Conservation (phyloP, 2,797 vertebrate genomes). For the Balearica regulorum region DNA sequence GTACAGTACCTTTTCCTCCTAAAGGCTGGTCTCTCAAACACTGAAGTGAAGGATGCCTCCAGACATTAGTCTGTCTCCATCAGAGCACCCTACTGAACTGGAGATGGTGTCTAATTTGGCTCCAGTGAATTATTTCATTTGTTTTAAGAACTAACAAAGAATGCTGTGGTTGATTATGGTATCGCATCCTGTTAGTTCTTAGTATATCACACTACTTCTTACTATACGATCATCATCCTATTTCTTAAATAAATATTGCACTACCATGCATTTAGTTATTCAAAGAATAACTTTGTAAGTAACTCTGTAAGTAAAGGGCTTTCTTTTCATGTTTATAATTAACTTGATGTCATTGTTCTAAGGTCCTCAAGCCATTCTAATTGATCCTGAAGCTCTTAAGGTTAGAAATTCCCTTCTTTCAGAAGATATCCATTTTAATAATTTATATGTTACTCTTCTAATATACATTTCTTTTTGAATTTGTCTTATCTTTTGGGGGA, state of each 20-base stretch:
- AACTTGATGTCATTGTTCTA: neutral
- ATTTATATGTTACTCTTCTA: neutral
- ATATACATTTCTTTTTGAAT: neutral
- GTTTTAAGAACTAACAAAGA: neutral
- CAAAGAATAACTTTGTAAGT: neutral
- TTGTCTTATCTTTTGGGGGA: neutral
- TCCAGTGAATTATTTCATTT: neutral
- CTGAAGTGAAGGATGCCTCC: neutral
- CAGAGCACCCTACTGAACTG: neutral
- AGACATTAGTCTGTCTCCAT: neutral
- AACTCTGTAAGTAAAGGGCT: neutral
- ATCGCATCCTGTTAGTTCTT: neutral
- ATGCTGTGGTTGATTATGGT: neutral
- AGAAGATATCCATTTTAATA: neutral
- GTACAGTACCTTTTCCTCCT: neutral
- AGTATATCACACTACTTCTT: neutral
- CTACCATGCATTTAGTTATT: neutral
- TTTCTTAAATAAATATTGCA: neutral
- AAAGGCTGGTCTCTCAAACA: neutral
- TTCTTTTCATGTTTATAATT: neutral
- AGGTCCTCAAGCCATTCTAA: neutral
- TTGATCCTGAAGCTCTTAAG: neutral
- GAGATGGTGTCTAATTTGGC: fast-evolving
- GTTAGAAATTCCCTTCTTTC: slow-evolving; percentile 5
- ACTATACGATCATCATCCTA: neutral